A percentile compares a stretch with the other conserved stretches of the same genome.
phyloP scores from a whole-genome alignment of 1,140 invertebrate species.

The Zophobas atratus region DNA sequence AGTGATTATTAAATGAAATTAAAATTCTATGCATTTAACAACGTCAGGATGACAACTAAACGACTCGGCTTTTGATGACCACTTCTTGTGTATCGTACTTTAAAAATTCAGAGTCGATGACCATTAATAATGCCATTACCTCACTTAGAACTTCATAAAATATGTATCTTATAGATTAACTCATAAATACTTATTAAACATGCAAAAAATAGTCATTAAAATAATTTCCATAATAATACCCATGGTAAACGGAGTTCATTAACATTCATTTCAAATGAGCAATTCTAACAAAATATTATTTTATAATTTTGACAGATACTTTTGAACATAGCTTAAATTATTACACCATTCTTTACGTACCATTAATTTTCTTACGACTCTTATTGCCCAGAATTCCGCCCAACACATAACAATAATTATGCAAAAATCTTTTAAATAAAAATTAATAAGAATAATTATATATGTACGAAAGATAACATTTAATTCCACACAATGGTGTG shows the following conservation, averaged over 20 bases:
- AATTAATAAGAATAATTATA: too few species aligned
- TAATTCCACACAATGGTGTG: too few species aligned
- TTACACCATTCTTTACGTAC: too few species aligned
- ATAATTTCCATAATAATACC: constrained; percentile 32
- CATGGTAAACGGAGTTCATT: constrained; percentile 10
- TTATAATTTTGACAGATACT: too few species aligned
- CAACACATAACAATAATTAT: too few species aligned
- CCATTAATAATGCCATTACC: constrained; percentile 20
- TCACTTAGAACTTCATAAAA: constrained; percentile 8
- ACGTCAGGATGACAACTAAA: neutral
- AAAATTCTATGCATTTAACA: neutral
- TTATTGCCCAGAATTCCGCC: too few species aligned
- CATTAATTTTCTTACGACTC: too few species aligned
- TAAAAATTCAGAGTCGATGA: constrained; percentile 27
- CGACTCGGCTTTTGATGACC: too few species aligned
- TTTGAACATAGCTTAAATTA: too few species aligned
- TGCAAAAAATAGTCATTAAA: constrained; percentile 20
- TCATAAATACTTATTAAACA: constrained; percentile 20
- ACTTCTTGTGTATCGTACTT: neutral
- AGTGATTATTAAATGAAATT: neutral
- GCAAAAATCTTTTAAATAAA: too few species aligned
- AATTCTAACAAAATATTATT: constrained; percentile 1
- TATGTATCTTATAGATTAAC: constrained; percentile 31
- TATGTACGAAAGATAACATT: too few species aligned
- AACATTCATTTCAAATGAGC: constrained; percentile 2